Base-by-base conservation (phyloP, 1,140 invertebrate genomes). In the Pseudomyrmex gracilis region DNA sequence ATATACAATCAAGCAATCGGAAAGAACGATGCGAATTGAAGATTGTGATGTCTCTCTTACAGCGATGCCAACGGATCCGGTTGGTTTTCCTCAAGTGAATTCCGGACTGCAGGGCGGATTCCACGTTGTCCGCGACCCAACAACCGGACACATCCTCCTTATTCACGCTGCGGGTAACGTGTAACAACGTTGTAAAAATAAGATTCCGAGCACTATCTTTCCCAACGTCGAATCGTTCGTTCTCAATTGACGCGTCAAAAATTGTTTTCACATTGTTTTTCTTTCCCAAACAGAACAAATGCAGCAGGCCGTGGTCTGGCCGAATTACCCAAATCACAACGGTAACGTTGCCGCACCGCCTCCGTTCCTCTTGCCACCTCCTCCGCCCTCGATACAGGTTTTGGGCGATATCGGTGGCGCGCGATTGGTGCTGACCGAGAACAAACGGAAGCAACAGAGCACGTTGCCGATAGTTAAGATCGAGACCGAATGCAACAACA, bases 41-140 rank as follows among this genome's bases (percentile, higher is more conserved):
- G 34, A 34, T 34, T 34, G 34, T 7, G 12, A 68, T 47, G 8
- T 55, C 53, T 24, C 20, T 80, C 93, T 93, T 92, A 74, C 87
- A 94, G 93, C 94, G 91, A 96, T 95, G 95, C 95, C 96, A 70
- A 94, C 96, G 92, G 95, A 96, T 78, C 95, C 96, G 61, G 95
- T 96, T 76, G 96, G 97, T 73, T 96, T 97, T 93, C 92, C 93
- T 34, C 93, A 94, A 83, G 91, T 94, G 88, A 92, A 93, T 24
- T 91, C 93, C 34, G 93, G 93, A 63, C 89, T 94, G 34, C 93
- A 94, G 86, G 84, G 87, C 24, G 91, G 91, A 22, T 73, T 92
- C 8, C 97, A 98, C 93, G 95, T 98, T 86, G 97, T 97, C 60
- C 95, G 97, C 64, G 97, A 98, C 94, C 97, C 97, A 24, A 95